A percentile compares a stretch with the other conserved stretches of the same genome.
These are phyloP conservation scores for Marronus borbonicus DNA, from an alignment of 2,888 invertebrate genomes.

Conservation along the genomic window DNA sequence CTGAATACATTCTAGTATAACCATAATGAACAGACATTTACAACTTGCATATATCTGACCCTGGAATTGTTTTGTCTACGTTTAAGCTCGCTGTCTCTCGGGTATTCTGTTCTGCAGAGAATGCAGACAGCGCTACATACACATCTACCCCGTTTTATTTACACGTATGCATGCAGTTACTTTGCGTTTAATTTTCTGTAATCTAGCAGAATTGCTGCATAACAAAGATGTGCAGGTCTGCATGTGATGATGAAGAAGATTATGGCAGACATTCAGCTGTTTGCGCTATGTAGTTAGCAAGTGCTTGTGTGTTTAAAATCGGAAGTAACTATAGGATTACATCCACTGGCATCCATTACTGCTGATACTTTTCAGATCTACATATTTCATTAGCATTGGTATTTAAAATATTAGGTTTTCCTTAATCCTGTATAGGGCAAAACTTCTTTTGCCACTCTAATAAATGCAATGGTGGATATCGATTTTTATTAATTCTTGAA, in stretches of 20 bases:
- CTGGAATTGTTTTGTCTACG: slow-evolving; percentile 41
- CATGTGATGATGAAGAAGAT: slow-evolving; percentile 3
- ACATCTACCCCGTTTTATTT: slow-evolving; percentile 12
- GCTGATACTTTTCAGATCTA: too few species aligned
- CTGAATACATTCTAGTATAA: slow-evolving; percentile 33
- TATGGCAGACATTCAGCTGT: neutral
- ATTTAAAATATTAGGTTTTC: too few species aligned
- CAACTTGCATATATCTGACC: slow-evolving; percentile 34
- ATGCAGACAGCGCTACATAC: neutral
- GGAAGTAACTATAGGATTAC: too few species aligned
- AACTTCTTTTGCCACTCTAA: too few species aligned
- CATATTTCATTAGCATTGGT: too few species aligned
- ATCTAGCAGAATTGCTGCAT: slow-evolving; percentile 4
- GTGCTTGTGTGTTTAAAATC: too few species aligned
- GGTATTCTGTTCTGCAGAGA: neutral
- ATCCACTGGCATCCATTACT: too few species aligned
- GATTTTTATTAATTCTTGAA: too few species aligned
- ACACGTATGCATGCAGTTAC: slow-evolving; percentile 3
- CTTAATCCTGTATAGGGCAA: too few species aligned
- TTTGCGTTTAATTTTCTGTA: slow-evolving; percentile 31
- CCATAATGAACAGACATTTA: slow-evolving; percentile 36
- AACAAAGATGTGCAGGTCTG: neutral
- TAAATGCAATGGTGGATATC: too few species aligned
- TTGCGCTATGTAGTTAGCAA: slow-evolving; percentile 4
- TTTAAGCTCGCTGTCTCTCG: slow-evolving; percentile 24